Conservation (phyloP, 2,797 vertebrate genomes). For the Orientallactaga sibirica region DNA sequence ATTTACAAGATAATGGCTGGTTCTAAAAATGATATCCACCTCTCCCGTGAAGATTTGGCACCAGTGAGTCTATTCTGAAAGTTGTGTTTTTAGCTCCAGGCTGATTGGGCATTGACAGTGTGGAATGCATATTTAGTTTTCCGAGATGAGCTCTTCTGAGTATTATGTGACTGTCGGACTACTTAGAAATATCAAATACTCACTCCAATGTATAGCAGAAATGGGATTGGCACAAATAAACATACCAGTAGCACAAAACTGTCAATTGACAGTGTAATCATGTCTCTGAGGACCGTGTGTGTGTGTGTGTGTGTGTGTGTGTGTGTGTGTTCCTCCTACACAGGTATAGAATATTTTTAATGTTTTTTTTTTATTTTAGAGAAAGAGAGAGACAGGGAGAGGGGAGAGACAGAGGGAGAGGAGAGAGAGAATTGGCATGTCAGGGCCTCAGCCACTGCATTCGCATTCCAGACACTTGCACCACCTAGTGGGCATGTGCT, state of each 20-base stretch:
- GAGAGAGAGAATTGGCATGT: too few relatives aligned
- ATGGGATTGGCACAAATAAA: not conserved
- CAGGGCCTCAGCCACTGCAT: too few relatives aligned
- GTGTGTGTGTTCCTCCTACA: not conserved
- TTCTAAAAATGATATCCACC: slow-evolving; percentile 9
- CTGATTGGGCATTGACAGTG: not conserved
- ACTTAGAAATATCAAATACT: not conserved
- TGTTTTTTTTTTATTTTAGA: too few relatives aligned
- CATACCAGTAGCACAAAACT: not conserved
- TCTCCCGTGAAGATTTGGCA: not conserved
- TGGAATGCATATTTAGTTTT: not conserved
- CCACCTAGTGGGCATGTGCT: too few relatives aligned
- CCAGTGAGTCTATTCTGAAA: not conserved
- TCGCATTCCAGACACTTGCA: too few relatives aligned
- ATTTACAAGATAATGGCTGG: not conserved
- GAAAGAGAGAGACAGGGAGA: too few relatives aligned
- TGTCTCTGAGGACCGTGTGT: not conserved
- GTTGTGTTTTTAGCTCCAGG: not conserved
- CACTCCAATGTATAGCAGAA: not conserved
- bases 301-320: accelerated
- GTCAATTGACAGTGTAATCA: not conserved
- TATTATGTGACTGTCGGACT: not conserved
- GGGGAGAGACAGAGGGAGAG: too few relatives aligned
- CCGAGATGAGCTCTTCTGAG: not conserved
- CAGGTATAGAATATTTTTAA: not conserved